Evolutionary conservation across 2,113 vertebrate genomes (phyloP), one percentile per base, ranked within the genome.

Genomic region (Eublepharis macularius): DNA sequence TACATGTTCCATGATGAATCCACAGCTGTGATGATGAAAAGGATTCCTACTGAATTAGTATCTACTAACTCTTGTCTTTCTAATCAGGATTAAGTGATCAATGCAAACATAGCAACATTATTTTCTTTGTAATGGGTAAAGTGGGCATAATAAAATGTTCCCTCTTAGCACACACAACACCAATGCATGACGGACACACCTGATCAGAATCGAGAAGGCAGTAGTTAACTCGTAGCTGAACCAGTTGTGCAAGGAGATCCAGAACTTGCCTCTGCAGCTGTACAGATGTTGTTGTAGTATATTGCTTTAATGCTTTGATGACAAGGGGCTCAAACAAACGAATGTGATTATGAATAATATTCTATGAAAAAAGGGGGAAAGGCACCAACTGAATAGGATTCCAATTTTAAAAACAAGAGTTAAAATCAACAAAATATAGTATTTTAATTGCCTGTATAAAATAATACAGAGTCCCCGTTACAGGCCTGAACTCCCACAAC

Each of bases 291-390:
- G 98, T 99, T 8, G 98, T 99, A 8, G 99, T 99, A 89, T 99
- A 99, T 93, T 99, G 99, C 91, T 99, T 99, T 90, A 99, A 81
- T 4, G 99, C 99, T 95, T 99, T 99, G 87, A 99, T 99, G 81
- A 99, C 98, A 87, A 99, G 96, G 0, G 99, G 99, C 94, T 99
- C 99, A 93, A 99, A 99, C 66, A 99, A 95, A 60, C 98, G 97
- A 78, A 99, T 99, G 96, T 99, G 98, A 92, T 94, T 99, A 93
- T 99, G 99, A 91, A 99, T 98, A 79, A 98, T 97, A 86, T 98
- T 99, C 98, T 99, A 91, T 26, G 57, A 86, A 45, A 91, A 87
- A 93, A 87, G 89, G n/a, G 47, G 32, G 90, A 94, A 92, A 89
- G 77, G 89, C 85, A 82, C 82, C 51, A 90, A 74, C 70, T 90